Evolutionary conservation across 2,888 invertebrate species (phyloP).

Genomic region (Stegophylla sp.): DNA sequence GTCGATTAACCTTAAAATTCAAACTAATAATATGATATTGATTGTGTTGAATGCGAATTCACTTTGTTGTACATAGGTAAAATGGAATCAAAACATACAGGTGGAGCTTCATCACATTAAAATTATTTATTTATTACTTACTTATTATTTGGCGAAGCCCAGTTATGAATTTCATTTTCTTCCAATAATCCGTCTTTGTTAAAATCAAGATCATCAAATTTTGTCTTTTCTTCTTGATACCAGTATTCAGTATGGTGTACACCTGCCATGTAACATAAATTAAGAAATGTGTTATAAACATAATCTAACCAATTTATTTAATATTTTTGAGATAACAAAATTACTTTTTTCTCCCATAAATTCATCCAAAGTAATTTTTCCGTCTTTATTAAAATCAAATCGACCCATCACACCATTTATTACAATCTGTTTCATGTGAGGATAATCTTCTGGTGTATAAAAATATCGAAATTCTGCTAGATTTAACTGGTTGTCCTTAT

Average conservation of each 20-base stretch:
- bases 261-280: conserved; percentile 3
- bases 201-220: conserved; percentile 85
- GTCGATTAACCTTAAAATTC: too few species aligned
- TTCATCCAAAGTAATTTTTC: conserved; percentile 83
- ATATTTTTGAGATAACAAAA: background rate
- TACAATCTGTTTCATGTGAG: conserved; percentile 81
- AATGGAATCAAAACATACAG: too few species aligned
- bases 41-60: too few species aligned
- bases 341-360: conserved; percentile 73
- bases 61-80: too few species aligned
- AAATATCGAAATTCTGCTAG: conserved; percentile 84
- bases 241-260: conserved; percentile 70
- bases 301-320: background rate
- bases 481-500: conserved; percentile 80
- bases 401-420: conserved; percentile 83
- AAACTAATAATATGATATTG: too few species aligned
- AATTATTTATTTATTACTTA: conserved; percentile 70
- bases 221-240: conserved; percentile 76
- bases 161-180: conserved; percentile 80
- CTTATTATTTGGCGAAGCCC: conserved; percentile 92
- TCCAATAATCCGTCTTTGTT: conserved; percentile 83
- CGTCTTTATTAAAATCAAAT: conserved; percentile 85
- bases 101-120: too few species aligned
- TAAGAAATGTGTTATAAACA: background rate
- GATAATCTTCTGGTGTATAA: conserved; percentile 92